phyloP scores from a whole-genome alignment of 2,797 vertebrate species.

The Ptychobarbus kaznakovi region DNA sequence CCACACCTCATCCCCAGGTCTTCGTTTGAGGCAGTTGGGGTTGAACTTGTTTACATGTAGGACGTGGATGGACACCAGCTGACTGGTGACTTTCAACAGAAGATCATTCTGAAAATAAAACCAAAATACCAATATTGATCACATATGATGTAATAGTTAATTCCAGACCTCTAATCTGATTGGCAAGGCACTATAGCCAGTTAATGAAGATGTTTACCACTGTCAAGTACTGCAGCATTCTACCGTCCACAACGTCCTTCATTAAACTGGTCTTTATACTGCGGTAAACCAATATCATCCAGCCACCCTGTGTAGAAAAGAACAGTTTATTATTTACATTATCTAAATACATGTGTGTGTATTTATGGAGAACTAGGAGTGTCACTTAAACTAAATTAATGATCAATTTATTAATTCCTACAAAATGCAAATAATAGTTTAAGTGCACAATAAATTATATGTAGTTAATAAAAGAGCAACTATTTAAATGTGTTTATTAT shows the following conservation, averaged over 20 bases:
- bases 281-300: slow-evolving; percentile 96
- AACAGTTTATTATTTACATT: not conserved
- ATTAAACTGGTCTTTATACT: slow-evolving; percentile 98
- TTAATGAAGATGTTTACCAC: slow-evolving; percentile 81
- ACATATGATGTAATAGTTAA: not conserved
- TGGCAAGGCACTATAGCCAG: not conserved
- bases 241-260: slow-evolving; percentile 92
- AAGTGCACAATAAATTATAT: not conserved
- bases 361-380: not conserved
- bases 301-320: slow-evolving; percentile 86
- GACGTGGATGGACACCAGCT: slow-evolving; percentile 93
- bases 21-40: slow-evolving; percentile 89
- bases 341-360: not conserved
- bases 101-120: slow-evolving; percentile 86
- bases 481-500: not conserved
- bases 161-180: not conserved
- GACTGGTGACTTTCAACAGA: slow-evolving; percentile 95
- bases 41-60: slow-evolving; percentile 92
- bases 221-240: slow-evolving; percentile 94
- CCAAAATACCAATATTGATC: not conserved
- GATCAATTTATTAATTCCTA: not conserved
- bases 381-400: not conserved
- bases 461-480: not conserved
- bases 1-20: slow-evolving; percentile 88
- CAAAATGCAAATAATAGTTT: not conserved